Conservation (phyloP, 2,113 vertebrate genomes). For the Pavo muticus region DNA sequence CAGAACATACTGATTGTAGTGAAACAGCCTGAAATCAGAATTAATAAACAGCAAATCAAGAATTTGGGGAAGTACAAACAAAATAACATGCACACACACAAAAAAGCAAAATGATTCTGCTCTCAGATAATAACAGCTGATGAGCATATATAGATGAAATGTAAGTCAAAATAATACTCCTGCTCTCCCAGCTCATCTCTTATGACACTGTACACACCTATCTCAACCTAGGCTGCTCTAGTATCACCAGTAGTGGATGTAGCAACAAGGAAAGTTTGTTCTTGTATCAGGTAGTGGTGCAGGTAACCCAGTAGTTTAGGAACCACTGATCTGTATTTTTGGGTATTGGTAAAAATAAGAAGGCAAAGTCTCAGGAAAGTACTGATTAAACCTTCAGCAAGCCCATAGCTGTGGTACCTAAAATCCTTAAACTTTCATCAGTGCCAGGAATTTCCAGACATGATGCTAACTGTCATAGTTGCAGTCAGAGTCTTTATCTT, state of each 20-base stretch:
- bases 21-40: background rate
- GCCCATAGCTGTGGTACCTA: rapidly evolving
- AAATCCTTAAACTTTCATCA: background rate
- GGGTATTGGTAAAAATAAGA: background rate
- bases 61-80: background rate
- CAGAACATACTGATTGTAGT: background rate
- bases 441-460: background rate
- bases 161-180: background rate
- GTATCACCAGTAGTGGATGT: background rate
- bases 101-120: background rate
- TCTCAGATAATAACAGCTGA: background rate
- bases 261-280: background rate
- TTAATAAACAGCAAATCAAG: background rate
- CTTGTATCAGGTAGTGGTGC: background rate
- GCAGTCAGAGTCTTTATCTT: background rate
- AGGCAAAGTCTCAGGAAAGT: background rate
- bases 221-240: background rate
- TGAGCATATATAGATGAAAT: background rate
- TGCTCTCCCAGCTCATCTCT: background rate
- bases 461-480: background rate
- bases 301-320: background rate
- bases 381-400: background rate
- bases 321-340: background rate
- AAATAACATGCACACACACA: background rate
- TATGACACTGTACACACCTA: background rate